Base-by-base conservation (phyloP, 2,113 vertebrate species). In the Aphyosemion australe region DNA sequence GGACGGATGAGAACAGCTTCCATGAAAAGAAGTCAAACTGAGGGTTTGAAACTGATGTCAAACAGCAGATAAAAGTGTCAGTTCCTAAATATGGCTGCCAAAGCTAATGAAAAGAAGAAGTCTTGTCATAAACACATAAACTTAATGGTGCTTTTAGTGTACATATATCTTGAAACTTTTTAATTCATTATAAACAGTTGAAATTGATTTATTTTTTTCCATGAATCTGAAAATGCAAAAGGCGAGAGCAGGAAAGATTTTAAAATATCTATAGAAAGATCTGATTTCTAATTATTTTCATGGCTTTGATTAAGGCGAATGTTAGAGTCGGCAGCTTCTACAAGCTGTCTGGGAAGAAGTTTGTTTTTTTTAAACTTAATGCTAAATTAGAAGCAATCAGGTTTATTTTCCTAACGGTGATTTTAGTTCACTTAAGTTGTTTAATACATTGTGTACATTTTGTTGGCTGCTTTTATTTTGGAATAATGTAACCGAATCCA, bases 101-200 rank as follows among this genome's bases (percentile, higher is more conserved):
- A 45, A 60, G 58, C 37, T 78, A 54, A 82, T 39, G 48, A 48
- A 45, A 80, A 69, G 9, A 42, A 56, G 70, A 88, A 9, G 21
- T 19, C 51, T 53, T 82, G 56, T 56, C 42, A 42, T 78, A 60
- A 82, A 81, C 64, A 31, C 51, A 19, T 10, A 55, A 73, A 69
- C 62, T 69, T 48, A 60, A 63, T 75, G 78, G 76, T 89, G 78
- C 81, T 82, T 84, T 53, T 65, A 82, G 69, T 85, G 72, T 80
- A 80, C 78, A 26, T 26, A 69, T 63, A 56, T 69, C 20, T 49
- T 56, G 7, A 45, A 34, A 31, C 56, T 14, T 63, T 69, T 61
- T 61, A 19, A 20, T 55, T 65, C 63, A 20, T 6, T 47, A 52
- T 13, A 52, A 76, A 78, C 51, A 61, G 19, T 61, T 68, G 4